Evolutionary conservation across 2,113 vertebrate species (phyloP).

Genomic region (Grantiella picta): DNA sequence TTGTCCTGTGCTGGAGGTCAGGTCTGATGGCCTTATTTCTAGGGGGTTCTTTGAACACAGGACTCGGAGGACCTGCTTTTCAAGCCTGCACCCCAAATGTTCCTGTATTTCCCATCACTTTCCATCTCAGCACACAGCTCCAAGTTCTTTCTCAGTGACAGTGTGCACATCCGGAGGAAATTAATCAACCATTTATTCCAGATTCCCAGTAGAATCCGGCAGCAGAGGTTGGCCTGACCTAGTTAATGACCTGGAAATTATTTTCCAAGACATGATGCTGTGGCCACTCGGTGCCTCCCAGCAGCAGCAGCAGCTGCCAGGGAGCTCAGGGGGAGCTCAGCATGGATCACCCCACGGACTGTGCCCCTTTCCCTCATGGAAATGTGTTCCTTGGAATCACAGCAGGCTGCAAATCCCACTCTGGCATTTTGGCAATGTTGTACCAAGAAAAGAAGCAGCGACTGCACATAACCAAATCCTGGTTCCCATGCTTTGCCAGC

Average conservation of each 20-base stretch:
- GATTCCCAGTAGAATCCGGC: neutral
- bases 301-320: neutral
- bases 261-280: neutral
- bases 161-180: constrained; percentile 3
- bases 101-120: constrained; percentile 1
- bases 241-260: neutral
- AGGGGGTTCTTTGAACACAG: neutral
- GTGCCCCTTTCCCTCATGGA: neutral
- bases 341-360: neutral
- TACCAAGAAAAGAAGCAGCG: neutral
- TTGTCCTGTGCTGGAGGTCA: neutral
- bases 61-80: neutral
- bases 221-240: neutral
- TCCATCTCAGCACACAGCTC: neutral
- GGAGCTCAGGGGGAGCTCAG: neutral
- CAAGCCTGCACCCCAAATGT: neutral
- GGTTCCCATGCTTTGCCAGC: neutral
- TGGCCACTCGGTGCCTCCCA: neutral
- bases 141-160: neutral
- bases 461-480: neutral
- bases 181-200: neutral
- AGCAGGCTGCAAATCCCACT: neutral
- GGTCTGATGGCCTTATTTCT: neutral
- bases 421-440: neutral
- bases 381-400: neutral